Percentiles rank a stretch among this genome's conserved stretches.
Conservation (phyloP, 2,888 invertebrate species). For the Synanthedon myopaeformis region DNA sequence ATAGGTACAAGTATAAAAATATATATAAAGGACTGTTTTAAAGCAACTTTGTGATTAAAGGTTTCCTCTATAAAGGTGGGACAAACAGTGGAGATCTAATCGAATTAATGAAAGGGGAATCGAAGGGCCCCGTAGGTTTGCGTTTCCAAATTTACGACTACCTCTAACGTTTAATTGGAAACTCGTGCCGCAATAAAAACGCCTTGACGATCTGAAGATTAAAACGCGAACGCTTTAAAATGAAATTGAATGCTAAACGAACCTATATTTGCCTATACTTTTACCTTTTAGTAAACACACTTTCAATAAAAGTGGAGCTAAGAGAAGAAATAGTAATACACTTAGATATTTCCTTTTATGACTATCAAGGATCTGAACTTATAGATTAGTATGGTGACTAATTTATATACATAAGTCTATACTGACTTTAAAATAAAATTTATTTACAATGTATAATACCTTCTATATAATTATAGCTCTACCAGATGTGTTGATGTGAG, state of each 20-base stretch:
- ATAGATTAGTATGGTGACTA: too few species aligned
- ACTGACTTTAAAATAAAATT: too few species aligned
- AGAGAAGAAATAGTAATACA: too few species aligned
- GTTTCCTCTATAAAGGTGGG: constrained; percentile 44
- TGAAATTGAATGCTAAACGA: constrained; percentile 8
- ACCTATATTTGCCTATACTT: constrained; percentile 42
- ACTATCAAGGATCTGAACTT: too few species aligned
- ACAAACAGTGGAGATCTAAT: constrained; percentile 49
- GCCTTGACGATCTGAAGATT: constrained; percentile 45
- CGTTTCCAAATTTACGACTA: constrained; percentile 58
- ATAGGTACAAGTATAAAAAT: background rate
- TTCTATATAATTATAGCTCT: too few species aligned
- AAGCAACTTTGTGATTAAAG: constrained; percentile 51
- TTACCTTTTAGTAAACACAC: constrained; percentile 17
- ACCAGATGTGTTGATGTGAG: too few species aligned
- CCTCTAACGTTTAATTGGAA: constrained; percentile 58
- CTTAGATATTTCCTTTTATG: too few species aligned
- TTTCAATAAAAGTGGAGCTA: too few species aligned
- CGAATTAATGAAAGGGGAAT: constrained; percentile 62
- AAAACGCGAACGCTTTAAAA: constrained; percentile 10
- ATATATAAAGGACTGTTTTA: constrained; percentile 24
- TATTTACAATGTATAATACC: too few species aligned
- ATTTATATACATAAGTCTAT: too few species aligned
- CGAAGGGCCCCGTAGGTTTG: constrained; percentile 49
- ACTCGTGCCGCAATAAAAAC: constrained; percentile 58